Evolutionary conservation across 1,140 invertebrate species (phyloP), one percentile per base, ranked within the genome.

Genomic region (Pseudomyrmex dendroicus): DNA sequence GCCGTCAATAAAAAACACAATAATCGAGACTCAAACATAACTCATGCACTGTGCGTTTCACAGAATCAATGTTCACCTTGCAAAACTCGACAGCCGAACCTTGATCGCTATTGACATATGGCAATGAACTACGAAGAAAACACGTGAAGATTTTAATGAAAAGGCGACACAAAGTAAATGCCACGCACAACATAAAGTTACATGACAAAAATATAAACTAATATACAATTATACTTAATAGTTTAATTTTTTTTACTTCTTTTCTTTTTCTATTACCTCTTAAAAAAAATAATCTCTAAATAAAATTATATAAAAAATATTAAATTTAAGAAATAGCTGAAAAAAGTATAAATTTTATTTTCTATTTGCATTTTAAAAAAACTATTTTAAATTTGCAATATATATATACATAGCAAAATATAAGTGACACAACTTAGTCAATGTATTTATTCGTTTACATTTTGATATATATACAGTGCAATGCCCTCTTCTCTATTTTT

Each of bases 381-480:
- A 7, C 35, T 7, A 35, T 35, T 35, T 35, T 35, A 35, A 35
- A 35, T 35, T 35, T 35, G 0, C 35, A 35, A 35, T 35, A 35
- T 35, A 35, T 35, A 35, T 35, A 22, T 22, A 35, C 5, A 35
- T 35, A 35, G 5, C 4, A 35, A 25, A 25, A 74, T 73, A 74
- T 13, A 22, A 48, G 22, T 59, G 52, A 46, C 15, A 59, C 20
- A 15, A 25, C 62, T 20, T 9, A 46, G 44, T 74, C 44, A 25
- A 74, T 74, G 56, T 48, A 20, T 74, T 74, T 48, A 74, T 74
- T 73, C 20, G 44, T 74, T 73, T 73, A 62, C 20, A 17, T 62
- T 74, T 17, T 15, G n/a, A 4, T 5, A 10, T 57, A 62, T 44
- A 8, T 35, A 35, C 44, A 50, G 57, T 61, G 44, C 59, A 22